Base-by-base conservation (phyloP, 2,113 vertebrate species). In the Aphyosemion australe region DNA sequence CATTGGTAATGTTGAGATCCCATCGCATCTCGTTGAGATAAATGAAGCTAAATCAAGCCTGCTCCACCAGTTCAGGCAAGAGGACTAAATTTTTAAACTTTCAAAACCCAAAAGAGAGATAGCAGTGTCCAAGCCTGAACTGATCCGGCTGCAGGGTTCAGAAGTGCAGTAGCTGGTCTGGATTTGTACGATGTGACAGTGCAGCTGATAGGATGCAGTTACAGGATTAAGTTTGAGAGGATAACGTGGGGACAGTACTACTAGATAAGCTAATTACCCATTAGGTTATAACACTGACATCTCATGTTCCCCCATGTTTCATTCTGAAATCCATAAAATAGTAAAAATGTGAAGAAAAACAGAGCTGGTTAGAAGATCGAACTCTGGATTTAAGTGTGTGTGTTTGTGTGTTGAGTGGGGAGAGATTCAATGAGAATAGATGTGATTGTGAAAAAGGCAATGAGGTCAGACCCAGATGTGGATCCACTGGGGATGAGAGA, bases 401-500 rank as follows among this genome's bases (percentile, higher is more conserved):
- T 61, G 57, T 68, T 39, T 68, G 67, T 70, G 72, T 42, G 52
- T 53, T 10, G 26, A 4, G 26, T 26, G 6, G 62, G 32, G 54
- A 50, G 76, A 58, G 37, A n/a, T 19, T 53, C 31, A 73, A 47
- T 62, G 69, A 79, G 63, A 89, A 88, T 79, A 54, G 85, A 65
- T 73, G 57, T 50, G 72, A 91, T 87, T 91, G 90, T 89, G 56
- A 74, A 66, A 80, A 70, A 61, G 88, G 87, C 91, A 86, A 87
- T 93, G 83, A 90, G 89, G 90, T 94, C 91, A 91, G 77, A 73
- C 85, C 86, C 93, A 96, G 94, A 95, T 96, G 90, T 82, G 92
- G 89, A 91, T 83, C 77, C 20, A 8, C 64, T 86, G 84, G 88
- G 72, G 84, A 84, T 89, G 92, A 93, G 87, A 93, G 93, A 93